These are phyloP conservation scores for Narcine bancroftii DNA, from an alignment of 2,113 vertebrate genomes.

Conservation along the genomic window DNA sequence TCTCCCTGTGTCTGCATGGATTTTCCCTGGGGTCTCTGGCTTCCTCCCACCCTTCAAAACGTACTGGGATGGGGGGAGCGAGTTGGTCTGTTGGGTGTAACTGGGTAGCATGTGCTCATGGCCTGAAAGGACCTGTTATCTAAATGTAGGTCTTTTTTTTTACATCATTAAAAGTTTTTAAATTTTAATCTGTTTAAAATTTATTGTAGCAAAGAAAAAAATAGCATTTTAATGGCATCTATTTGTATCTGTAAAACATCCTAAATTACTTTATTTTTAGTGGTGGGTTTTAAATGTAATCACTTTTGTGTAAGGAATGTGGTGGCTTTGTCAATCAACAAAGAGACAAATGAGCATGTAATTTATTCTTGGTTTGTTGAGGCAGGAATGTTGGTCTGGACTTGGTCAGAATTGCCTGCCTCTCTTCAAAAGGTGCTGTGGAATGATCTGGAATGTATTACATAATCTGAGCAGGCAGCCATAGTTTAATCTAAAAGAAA, in stretches of 20 bases:
- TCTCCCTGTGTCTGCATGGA: too few relatives aligned
- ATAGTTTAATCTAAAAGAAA: neutral
- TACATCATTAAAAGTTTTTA: too few relatives aligned
- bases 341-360: conserved; percentile 6
- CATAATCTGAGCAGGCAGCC: neutral
- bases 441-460: neutral
- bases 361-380: neutral
- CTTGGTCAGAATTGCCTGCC: neutral
- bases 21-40: too few relatives aligned
- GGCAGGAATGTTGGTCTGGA: neutral
- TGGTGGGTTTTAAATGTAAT: neutral
- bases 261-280: neutral
- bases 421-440: neutral
- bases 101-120: too few relatives aligned
- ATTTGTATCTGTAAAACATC: neutral
- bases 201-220: neutral
- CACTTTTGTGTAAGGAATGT: neutral
- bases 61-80: too few relatives aligned
- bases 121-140: too few relatives aligned
- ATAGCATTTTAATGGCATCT: neutral
- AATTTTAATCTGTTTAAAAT: too few relatives aligned
- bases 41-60: too few relatives aligned
- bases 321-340: neutral
- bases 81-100: too few relatives aligned
- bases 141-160: too few relatives aligned